Base-by-base conservation (phyloP, 2,888 invertebrate genomes). In the Leistus spinibarbis region DNA sequence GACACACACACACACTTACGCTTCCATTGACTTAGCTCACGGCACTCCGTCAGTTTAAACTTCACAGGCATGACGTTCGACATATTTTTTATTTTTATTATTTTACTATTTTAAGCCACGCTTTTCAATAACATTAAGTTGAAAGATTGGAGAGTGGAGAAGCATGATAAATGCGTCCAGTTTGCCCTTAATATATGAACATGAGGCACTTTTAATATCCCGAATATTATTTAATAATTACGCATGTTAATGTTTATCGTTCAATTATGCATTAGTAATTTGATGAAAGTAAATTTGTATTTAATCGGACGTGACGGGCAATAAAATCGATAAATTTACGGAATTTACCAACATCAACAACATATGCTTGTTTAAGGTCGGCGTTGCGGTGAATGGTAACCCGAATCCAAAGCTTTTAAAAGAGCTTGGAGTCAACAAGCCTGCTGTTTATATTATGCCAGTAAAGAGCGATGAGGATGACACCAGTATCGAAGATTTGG, bases 401-500 rank as follows among this genome's bases (percentile, higher is more conserved):
- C 82, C 84, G 19, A 86, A 86, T 79, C 83, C 83, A 22, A 83
- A 82, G 77, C 80, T 83, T 27, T 79, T 86, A 76, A 81, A 85
- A 80, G 85, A 85, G 79, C 78, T 86, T 65, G 73, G 85, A 83
- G 74, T 82, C 85, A 82, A 82, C 74, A 81, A 84, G 40, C 80
- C 82, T 76, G 79, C 81, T 78, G 81, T 85, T 80, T 85, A 13
- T 53, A 70, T 13, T 77, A 74, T 53, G 72, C 78, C 53, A 77
- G 79, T 77, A 0, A 81, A 82, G 2, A 82, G 84, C 0, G 82
- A 84, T 3, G 84, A 84, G n/a, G 81, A 84, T 0, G 85, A 85
- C 2, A 82, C 84, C 17, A 82, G 84, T 27, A 85, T 86, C 27
- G 84, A 85, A 13, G 84, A 86, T 24, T 85, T 86, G 24, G 86